Percentiles rank a stretch among this genome's conserved stretches.
phyloP scores from a whole-genome alignment of 2,797 vertebrate species.

The Eulemur rubriventer region DNA sequence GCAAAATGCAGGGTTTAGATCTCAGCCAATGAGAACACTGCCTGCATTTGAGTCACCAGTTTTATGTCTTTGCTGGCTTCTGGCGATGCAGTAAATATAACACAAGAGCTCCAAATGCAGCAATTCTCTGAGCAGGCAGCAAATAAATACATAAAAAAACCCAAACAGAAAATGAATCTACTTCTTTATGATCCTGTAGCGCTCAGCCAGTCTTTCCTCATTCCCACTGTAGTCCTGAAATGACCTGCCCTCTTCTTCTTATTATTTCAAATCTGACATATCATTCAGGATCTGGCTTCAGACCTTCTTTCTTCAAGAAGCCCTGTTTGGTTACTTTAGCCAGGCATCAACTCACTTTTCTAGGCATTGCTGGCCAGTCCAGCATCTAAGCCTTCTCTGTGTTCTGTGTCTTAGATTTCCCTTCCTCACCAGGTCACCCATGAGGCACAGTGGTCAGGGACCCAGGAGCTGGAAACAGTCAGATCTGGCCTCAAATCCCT shows the following conservation, averaged over 20 bases:
- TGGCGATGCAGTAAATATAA: conserved; percentile 39
- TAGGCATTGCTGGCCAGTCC: neutral
- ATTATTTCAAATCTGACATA: neutral
- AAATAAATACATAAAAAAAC: conserved; percentile 39
- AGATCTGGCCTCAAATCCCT: neutral
- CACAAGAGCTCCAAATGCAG: conserved; percentile 39
- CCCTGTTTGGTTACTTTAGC: neutral
- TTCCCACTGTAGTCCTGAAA: neutral
- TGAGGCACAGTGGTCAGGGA: neutral
- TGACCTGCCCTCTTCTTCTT: neutral
- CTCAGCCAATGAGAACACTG: conserved; percentile 1
- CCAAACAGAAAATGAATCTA: neutral
- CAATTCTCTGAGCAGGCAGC: conserved; percentile 20
- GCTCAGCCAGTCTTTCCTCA: neutral
- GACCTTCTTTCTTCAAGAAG: neutral
- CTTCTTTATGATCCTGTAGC: neutral
- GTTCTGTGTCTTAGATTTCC: neutral
- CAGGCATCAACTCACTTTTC: neutral
- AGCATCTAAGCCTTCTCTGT: neutral
- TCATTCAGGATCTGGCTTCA: neutral
- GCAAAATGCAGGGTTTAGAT: conserved; percentile 21
- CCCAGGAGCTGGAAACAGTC: neutral
- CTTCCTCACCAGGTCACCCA: neutral
- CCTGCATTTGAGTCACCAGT: conserved; percentile 27
- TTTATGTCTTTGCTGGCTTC: conserved; percentile 54